phyloP scores from a whole-genome alignment of 2,113 vertebrate genomes.

The Calidris pygmaea region DNA sequence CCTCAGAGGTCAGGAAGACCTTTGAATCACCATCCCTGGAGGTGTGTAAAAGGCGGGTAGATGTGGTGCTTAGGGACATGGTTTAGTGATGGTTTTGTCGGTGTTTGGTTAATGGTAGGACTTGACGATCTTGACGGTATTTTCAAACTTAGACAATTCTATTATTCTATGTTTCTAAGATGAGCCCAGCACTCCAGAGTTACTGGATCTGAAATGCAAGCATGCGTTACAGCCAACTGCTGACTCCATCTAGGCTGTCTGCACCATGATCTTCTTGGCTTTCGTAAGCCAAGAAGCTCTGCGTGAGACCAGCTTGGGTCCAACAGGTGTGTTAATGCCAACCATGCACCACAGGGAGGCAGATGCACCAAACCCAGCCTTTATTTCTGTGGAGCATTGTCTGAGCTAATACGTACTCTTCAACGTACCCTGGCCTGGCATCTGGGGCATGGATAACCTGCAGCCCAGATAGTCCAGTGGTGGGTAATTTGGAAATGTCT shows the following conservation, averaged over 20 bases:
- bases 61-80: not conserved
- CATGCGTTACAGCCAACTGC: not conserved
- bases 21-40: not conserved
- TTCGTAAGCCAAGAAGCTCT: not conserved
- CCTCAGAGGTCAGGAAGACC: not conserved
- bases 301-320: not conserved
- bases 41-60: not conserved
- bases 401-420: not conserved
- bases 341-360: not conserved
- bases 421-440: not conserved
- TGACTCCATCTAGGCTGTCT: not conserved
- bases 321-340: not conserved
- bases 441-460: not conserved
- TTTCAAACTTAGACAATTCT: not conserved
- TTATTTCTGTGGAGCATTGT: not conserved
- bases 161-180: not conserved
- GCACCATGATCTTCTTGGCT: not conserved
- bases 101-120: not conserved
- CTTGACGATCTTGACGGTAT: not conserved
- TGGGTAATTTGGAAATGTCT: not conserved
- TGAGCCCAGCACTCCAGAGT: not conserved
- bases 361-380: not conserved
- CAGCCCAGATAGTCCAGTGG: not conserved
- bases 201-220: not conserved
- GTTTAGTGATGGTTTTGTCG: not conserved